Evolutionary conservation across 2,113 vertebrate species (phyloP).

Genomic region (Hemibagrus wyckioides): DNA sequence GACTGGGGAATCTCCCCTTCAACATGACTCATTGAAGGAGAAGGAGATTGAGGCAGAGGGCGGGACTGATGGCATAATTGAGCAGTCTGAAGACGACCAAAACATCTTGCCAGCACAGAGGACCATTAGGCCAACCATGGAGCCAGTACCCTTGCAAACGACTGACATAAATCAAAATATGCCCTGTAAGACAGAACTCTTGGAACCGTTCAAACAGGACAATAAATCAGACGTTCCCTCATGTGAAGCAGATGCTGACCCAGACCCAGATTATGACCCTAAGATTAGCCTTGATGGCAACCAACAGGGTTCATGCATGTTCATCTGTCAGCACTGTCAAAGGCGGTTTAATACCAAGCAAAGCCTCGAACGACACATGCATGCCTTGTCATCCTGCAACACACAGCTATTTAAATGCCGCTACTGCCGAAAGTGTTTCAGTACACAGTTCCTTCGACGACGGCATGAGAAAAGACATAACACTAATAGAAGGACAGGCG

Average conservation of each 20-base stretch:
- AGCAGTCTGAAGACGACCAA: constrained; percentile 43
- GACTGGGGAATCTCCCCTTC: constrained; percentile 61
- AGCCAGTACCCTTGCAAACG: constrained; percentile 29
- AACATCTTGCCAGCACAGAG: constrained; percentile 57
- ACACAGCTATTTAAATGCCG: constrained; percentile 77
- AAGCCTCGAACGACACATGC: constrained; percentile 84
- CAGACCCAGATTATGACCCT: constrained; percentile 58
- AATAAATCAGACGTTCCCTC: constrained; percentile 56
- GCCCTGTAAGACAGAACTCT: constrained; percentile 22
- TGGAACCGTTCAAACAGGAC: constrained; percentile 10
- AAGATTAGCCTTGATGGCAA: constrained; percentile 73
- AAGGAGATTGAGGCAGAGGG: constrained; percentile 46
- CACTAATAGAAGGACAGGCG: constrained; percentile 65
- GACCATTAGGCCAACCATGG: constrained; percentile 29
- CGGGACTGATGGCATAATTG: constrained; percentile 18
- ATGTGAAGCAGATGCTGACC: constrained; percentile 56
- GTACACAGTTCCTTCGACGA: constrained; percentile 78
- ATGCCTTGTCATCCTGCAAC: constrained; percentile 71
- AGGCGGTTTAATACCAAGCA: constrained; percentile 85
- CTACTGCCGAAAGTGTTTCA: constrained; percentile 78
- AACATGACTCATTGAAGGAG: constrained; percentile 69
- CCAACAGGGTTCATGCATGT: constrained; percentile 67
- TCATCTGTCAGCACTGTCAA: constrained; percentile 86
- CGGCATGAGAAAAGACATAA: constrained; percentile 81
- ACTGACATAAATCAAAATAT: constrained; percentile 60